Evolutionary conservation across 2,888 invertebrate genomes (phyloP), one percentile per base, ranked within the genome.

Genomic region (Netelia virgata): DNA sequence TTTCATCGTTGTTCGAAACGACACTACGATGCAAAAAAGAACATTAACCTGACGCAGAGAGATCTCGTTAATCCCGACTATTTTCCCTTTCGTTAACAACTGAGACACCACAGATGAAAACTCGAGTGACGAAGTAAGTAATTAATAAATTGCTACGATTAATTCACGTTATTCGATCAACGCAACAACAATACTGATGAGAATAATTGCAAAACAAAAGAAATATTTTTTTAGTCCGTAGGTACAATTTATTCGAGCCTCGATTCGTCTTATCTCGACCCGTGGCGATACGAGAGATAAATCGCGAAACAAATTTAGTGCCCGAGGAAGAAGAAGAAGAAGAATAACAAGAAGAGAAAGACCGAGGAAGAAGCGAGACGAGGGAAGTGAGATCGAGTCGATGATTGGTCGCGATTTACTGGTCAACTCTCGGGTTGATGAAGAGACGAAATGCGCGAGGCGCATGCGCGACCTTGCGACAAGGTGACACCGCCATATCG

Each of bases 381-480:
- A n/a, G 14, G 36, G 36, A 18, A 16, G 55, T 11, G 20, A 53
- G 43, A 18, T 50, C 55, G 80, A 81, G 66, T 11, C 23, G 20
- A 9, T 36, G 18, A 23, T 43, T 43, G 69, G 74, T 74, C 69
- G 11, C 53, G 36, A 36, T 36, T 36, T 36, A 36, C 36, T 36
- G 36, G 36, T 41, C 47, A 16, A 36, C 18, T 59, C 47, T 47
- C n/a, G 47, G 41, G 63, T 69, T n/a, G 50, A 41, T 36, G 83
- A 74, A 64, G 83, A 64, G 50, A 20, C 6, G n/a, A 9, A 36
- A 11, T 1, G 47, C 14, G 63, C 6, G 59, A 36, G 41, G 89
- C 92, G 93, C 93, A 90, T 90, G 93, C 93, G 93, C 88, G 94
- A 95, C 95, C 95, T 95, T 95, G 92, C 86, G 87, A 87, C 94